Evolutionary conservation across 2,888 invertebrate species (phyloP).

Genomic region (Zele albiditarsus): DNA sequence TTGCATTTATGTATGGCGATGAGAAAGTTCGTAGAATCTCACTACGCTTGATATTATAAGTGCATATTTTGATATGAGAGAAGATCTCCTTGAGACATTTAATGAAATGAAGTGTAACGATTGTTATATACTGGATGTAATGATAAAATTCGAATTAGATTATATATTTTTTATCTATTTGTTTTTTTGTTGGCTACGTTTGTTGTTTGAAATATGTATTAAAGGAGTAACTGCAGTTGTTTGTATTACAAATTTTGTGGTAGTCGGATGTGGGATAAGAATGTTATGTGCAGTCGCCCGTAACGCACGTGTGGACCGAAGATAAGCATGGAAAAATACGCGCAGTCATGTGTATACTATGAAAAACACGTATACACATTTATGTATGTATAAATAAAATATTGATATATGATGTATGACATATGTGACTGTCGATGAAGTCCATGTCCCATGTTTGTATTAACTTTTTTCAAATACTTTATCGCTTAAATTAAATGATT

Average conservation of each 20-base stretch:
- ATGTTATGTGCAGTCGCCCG: not conserved
- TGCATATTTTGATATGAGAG: not conserved
- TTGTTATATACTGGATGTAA: not conserved
- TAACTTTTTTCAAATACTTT: no score
- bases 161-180: not conserved
- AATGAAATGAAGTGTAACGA: not conserved
- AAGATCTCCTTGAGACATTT: not conserved
- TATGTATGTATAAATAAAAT: conserved; percentile 42
- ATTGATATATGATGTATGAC: conserved; percentile 1
- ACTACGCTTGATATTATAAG: no score
- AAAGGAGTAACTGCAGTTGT: not conserved
- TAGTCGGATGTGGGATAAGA: conserved; percentile 4
- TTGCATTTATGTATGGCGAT: no score
- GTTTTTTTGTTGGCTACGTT: not conserved
- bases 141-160: not conserved
- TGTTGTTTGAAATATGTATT: not conserved
- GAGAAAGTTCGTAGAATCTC: no score
- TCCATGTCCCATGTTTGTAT: conserved; percentile 8
- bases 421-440: conserved; percentile 13
- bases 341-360: conserved; percentile 67
- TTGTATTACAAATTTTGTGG: conserved; percentile 5
- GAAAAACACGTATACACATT: conserved; percentile 55
- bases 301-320: conserved; percentile 59
- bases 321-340: conserved; percentile 67
- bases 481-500: no score